Evolutionary conservation across 2,888 invertebrate genomes (phyloP).

Genomic region (Acronicta aceris): DNA sequence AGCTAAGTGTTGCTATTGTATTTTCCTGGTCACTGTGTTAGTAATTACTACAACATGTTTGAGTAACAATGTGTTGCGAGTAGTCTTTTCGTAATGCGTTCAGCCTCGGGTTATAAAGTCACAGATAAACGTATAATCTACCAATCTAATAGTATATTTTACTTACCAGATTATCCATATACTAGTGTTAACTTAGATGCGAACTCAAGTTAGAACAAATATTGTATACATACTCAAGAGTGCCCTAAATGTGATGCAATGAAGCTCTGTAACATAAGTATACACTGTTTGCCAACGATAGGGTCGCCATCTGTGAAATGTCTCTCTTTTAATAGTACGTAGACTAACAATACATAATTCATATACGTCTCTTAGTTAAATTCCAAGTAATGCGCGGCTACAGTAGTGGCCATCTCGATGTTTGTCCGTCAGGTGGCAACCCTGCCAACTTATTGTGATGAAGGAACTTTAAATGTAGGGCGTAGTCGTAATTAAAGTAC

Average conservation of each 20-base stretch:
- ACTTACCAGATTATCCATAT: constrained; percentile 39
- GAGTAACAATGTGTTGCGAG: constrained; percentile 2
- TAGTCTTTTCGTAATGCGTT: constrained; percentile 7
- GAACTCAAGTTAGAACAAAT: constrained; percentile 9
- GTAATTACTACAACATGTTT: constrained; percentile 1
- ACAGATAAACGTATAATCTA: constrained; percentile 24
- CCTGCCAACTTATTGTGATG: constrained; percentile 34
- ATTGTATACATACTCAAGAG: constrained; percentile 3
- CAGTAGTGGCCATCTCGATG: not conserved
- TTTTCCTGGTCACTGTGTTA: not conserved
- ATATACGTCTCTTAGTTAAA: constrained; percentile 8
- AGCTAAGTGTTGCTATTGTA: too few relatives aligned
- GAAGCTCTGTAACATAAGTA: constrained; percentile 4
- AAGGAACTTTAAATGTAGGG: constrained; percentile 24
- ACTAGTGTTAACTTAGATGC: constrained; percentile 12
- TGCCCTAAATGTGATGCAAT: not conserved
- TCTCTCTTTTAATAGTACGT: not conserved
- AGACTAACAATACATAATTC: constrained; percentile 10
- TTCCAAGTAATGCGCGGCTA: constrained; percentile 2
- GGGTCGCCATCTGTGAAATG: constrained; percentile 12
- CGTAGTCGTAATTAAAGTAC: constrained; percentile 39
- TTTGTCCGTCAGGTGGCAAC: not conserved
- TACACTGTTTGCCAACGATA: constrained; percentile 9
- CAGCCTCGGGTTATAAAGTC: constrained; percentile 11
- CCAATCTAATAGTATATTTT: constrained; percentile 46